Base-by-base conservation (phyloP, 2,888 invertebrate genomes). In the Galeopsomyia nigrocyanea region DNA sequence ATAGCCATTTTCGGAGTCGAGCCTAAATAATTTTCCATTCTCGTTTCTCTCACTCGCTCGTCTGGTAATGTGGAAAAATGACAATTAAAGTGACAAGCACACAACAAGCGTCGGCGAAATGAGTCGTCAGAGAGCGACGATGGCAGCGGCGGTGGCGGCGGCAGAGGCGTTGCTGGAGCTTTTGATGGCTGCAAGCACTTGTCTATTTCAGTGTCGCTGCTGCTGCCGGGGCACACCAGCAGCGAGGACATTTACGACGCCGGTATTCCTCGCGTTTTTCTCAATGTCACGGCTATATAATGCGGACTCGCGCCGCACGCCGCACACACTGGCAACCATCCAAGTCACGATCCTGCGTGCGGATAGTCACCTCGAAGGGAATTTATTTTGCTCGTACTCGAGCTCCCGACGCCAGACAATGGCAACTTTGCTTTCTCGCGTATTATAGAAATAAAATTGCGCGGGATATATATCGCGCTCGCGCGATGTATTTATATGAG, bases 271-370 rank as follows among this genome's bases (percentile, higher is more conserved):
- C 49, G 47, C 57, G 21, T 69, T 68, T 64, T 69, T 64, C 69
- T 55, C 69, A 69, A 64, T 69, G 69, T 63, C 69, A 63, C 51
- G 69, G 63, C 46, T 56, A 21, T 49, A 67, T 26, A 31, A 50
- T n/a, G 46, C 5, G 9, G 46, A 14, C 50, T 17, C 46, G 19
- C 19, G 14, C 21, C 21, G 22, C n/a, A 19, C 31, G n/a, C 17
- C 14, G 31, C 49, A 55, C 13, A 21, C 14, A 16, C 63, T 69
- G 69, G 69, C 69, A 50, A 7, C 13, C 63, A 21, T 49, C 69
- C 69, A 69, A 69, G 69, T 69, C 69, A 69, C 69, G 69, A 69
- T 69, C 55, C 14, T 49, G 39, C 63, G 63, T 39, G n/a, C n/a
- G 63, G 63, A 69, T 63, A 69, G 69, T 57, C 69, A 57, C 63